Percentiles rank a stretch among this genome's conserved stretches.
These are phyloP conservation scores for Drosophila siamana DNA, from an alignment of 2,888 invertebrate species.

Conservation along the genomic window DNA sequence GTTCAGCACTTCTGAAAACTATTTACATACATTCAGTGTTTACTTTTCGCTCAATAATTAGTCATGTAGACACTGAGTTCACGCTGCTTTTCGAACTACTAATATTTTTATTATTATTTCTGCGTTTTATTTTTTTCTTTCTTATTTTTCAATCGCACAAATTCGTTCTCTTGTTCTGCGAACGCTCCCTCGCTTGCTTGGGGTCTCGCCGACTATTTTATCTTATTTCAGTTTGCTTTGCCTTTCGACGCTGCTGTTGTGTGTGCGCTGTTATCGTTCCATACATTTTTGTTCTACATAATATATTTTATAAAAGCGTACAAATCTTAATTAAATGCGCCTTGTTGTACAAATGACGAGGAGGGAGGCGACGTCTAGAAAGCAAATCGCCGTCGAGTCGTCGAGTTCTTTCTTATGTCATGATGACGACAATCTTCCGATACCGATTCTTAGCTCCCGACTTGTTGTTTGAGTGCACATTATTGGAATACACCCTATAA, in stretches of 20 bases:
- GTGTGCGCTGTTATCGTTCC: slow-evolving; percentile 39
- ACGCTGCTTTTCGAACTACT: slow-evolving; percentile 21
- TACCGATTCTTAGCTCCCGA: slow-evolving; percentile 24
- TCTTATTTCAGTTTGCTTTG: slow-evolving; percentile 12
- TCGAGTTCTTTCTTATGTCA: slow-evolving; percentile 49
- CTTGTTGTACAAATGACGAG: slow-evolving; percentile 28
- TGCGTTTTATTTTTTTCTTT: no score
- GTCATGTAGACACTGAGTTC: slow-evolving; percentile 45
- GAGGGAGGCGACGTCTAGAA: no score
- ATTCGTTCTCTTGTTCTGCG: slow-evolving; percentile 12
- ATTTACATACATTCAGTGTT: slow-evolving; percentile 9
- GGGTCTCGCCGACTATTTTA: slow-evolving; percentile 24
- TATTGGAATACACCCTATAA: slow-evolving; percentile 7
- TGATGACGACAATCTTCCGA: slow-evolving; percentile 55
- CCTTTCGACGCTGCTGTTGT: neutral
- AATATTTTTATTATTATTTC: slow-evolving; percentile 4
- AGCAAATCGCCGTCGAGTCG: no score
- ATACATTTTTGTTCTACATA: slow-evolving; percentile 32
- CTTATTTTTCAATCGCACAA: slow-evolving; percentile 15
- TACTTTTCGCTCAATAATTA: slow-evolving; percentile 43
- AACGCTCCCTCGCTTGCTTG: slow-evolving; percentile 63
- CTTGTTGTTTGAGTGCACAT: slow-evolving; percentile 15
- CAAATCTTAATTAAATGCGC: slow-evolving; percentile 64
- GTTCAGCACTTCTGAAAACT: neutral
- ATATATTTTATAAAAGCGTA: slow-evolving; percentile 36